These are phyloP conservation scores for Morinoia aosen DNA, from an alignment of 2,888 invertebrate genomes.

Conservation along the genomic window DNA sequence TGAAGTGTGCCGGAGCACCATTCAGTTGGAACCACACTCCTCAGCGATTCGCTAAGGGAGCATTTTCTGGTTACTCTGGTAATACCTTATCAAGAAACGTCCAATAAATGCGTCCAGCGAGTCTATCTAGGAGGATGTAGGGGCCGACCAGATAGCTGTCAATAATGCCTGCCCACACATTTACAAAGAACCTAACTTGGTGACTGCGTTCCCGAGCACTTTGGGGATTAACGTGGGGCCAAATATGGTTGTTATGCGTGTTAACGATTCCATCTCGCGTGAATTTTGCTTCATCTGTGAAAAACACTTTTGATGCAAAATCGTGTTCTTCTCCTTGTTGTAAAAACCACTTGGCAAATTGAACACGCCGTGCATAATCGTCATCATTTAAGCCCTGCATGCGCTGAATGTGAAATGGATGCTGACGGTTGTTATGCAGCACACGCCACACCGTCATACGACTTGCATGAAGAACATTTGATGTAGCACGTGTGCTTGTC, in stretches of 20 bases:
- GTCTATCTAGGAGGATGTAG: not conserved
- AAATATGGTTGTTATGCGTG: not conserved
- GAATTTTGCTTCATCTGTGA: conserved; percentile 32
- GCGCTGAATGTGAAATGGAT: conserved; percentile 12
- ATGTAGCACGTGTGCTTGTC: not conserved
- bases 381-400: conserved; percentile 22
- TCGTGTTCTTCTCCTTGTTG: not conserved
- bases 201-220: not conserved
- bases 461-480: not conserved
- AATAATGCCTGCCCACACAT: not conserved
- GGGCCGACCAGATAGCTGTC: not conserved
- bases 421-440: not conserved
- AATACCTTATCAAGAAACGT: too few species aligned
- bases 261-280: not conserved
- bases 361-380: not conserved
- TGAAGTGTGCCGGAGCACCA: too few species aligned
- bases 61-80: not conserved
- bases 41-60: too few species aligned
- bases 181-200: not conserved
- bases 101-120: too few species aligned
- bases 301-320: conserved; percentile 5
- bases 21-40: too few species aligned
- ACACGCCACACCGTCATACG: not conserved
- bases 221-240: not conserved
- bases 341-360: not conserved